Evolutionary conservation across 2,113 vertebrate species (phyloP).

Genomic region (Sarotherodon lohbergeri): DNA sequence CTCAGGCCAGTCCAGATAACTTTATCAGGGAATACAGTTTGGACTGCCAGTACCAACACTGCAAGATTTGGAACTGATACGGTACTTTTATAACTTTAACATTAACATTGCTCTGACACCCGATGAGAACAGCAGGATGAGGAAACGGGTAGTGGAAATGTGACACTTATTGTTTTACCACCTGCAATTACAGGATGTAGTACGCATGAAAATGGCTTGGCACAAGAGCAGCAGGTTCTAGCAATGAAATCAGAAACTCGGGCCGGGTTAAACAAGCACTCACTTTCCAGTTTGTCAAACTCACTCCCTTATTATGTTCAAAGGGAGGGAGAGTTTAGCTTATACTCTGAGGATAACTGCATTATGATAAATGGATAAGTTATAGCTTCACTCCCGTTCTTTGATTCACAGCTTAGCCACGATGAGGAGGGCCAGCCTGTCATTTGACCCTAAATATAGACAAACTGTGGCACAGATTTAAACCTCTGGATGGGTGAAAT

Average conservation of each 20-base stretch:
- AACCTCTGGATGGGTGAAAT: conserved; percentile 12
- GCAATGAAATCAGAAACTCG: conserved; percentile 47
- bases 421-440: conserved; percentile 2
- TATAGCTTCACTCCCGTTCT: conserved; percentile 32
- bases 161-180: conserved; percentile 65
- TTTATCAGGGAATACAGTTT: conserved; percentile 2
- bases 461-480: conserved; percentile 35
- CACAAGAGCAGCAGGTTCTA: conserved; percentile 22
- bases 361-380: conserved; percentile 50
- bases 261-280: conserved; percentile 31
- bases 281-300: conserved; percentile 32
- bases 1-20: conserved; percentile 19
- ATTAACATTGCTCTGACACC: conserved; percentile 41
- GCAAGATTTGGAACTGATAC: conserved; percentile 78
- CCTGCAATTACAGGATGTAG: conserved; percentile 57
- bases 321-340: conserved; percentile 13
- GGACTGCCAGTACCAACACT: conserved; percentile 59
- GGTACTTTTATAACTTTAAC: conserved; percentile 13
- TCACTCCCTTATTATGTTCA: neutral
- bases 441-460: conserved; percentile 46
- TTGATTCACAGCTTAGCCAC: conserved; percentile 14
- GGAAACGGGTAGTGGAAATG: conserved; percentile 60
- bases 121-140: conserved; percentile 59
- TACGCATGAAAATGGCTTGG: conserved; percentile 53
- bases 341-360: conserved; percentile 33